Conservation (phyloP, 2,797 vertebrate genomes). For the Alca torda region DNA sequence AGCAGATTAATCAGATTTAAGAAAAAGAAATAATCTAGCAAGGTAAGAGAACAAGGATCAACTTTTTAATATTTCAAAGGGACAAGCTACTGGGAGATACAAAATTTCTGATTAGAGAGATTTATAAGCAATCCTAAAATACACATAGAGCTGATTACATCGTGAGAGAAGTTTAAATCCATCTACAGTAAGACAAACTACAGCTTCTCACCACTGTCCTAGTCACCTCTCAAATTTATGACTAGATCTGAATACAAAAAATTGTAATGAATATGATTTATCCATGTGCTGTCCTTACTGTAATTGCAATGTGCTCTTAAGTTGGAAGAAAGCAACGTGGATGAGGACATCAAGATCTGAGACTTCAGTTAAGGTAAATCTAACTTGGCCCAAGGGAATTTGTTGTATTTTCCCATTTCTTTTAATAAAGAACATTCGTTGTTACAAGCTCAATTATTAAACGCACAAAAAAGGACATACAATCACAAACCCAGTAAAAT, state of each 20-base stretch:
- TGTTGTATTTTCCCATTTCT: not conserved
- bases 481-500: not conserved
- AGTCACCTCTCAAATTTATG: not conserved
- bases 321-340: fast-evolving
- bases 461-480: no score
- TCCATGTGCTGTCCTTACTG: not conserved
- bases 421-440: not conserved
- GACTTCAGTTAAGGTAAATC: not conserved
- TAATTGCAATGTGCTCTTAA: not conserved
- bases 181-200: not conserved
- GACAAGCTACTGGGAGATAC: not conserved
- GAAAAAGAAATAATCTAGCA: slow-evolving; percentile 31
- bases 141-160: slow-evolving; percentile 21
- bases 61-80: slow-evolving; percentile 42
- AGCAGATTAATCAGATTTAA: slow-evolving; percentile 55
- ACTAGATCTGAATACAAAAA: not conserved
- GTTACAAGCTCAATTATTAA: not conserved
- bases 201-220: not conserved
- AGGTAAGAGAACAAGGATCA: slow-evolving; percentile 63
- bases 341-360: not conserved
- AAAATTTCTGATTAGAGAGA: slow-evolving; percentile 57
- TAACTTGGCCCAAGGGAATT: not conserved
- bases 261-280: not conserved
- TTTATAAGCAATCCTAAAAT: slow-evolving; percentile 59
- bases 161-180: not conserved